Base-by-base conservation (phyloP, 1,140 invertebrate species). In the Drosophila erecta region DNA sequence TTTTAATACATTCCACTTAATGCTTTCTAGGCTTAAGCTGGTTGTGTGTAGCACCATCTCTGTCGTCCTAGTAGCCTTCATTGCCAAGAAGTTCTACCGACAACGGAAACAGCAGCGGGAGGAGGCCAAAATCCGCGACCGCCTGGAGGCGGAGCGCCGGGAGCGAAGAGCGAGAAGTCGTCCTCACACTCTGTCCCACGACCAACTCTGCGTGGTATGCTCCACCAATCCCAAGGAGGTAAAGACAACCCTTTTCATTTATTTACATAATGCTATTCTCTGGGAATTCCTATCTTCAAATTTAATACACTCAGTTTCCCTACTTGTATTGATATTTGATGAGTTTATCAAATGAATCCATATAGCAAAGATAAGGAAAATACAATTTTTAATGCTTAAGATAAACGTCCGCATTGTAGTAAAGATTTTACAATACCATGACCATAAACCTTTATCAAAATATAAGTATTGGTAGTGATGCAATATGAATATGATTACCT, bases 141-240 rank as follows among this genome's bases (percentile, higher is more conserved):
- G 94, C 57, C 90, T 96, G 17, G 95, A 95, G 38, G 92, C 93
- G 8, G 94, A 94, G n/a, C 93, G 96, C 2, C 93, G 93, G 55
- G 94, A 95, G 81, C 92, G 96, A 44, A 92, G 96, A 14, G 94
- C 94, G 43, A 93, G 93, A 59, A 95, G 94, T 2, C 92, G 95
- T 15, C 94, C 95, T 20, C 93, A 93, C 6, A 94, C 95, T 74
- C 90, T 96, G 6, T 91, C 93, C 4, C 94, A 96, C 2, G 94
- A 95, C 83, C 95, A 96, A 80, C 90, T 95, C 3, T 97, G 96
- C 81, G 95, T 96, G 12, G 95, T 96, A n/a, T 97, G 96, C 92
- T 93, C 94, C 14, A 94, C 94, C 54, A 96, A 96, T 93, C 95
- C 96, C 8, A 95, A 95, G 79, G 96, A 96, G 92, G 95, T 95